These are phyloP conservation scores for Epinotia ramella DNA, from an alignment of 2,888 invertebrate genomes.

Conservation along the genomic window DNA sequence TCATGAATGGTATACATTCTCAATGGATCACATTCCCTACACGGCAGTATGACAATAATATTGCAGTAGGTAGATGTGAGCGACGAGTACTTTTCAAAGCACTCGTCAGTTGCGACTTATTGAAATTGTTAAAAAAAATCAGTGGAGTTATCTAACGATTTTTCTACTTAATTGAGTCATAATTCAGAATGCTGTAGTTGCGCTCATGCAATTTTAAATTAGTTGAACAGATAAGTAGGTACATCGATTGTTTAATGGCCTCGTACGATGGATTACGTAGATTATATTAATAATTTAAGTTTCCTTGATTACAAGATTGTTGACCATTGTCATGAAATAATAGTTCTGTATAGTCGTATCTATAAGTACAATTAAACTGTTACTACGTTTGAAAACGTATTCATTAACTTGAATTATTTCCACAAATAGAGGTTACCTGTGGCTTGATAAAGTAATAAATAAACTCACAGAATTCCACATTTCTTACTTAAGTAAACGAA, in stretches of 20 bases:
- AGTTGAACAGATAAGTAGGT: constrained; percentile 17
- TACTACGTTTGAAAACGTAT: constrained; percentile 6
- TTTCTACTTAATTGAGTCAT: constrained; percentile 56
- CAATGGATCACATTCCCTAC: constrained; percentile 45
- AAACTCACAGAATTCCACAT: constrained; percentile 31
- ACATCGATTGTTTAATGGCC: constrained; percentile 22
- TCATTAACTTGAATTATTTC: constrained; percentile 1
- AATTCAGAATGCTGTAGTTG: constrained; percentile 9
- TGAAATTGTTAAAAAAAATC: constrained; percentile 58
- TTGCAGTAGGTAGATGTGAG: constrained; percentile 51
- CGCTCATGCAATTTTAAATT: constrained; percentile 29
- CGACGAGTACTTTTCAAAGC: constrained; percentile 55
- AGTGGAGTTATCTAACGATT: constrained; percentile 58
- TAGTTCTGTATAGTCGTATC: not conserved
- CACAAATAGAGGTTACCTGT: constrained; percentile 14
- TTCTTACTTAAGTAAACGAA: constrained; percentile 39
- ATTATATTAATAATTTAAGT: constrained; percentile 12
- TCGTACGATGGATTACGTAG: constrained; percentile 14
- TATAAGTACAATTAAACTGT: not conserved
- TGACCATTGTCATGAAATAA: constrained; percentile 10
- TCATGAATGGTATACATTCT: constrained; percentile 40
- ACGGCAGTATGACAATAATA: constrained; percentile 38
- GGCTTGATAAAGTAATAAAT: constrained; percentile 38
- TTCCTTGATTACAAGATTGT: constrained; percentile 17
- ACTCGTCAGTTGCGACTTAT: constrained; percentile 53